phyloP scores from a whole-genome alignment of 2,797 vertebrate species.

The Neomorphus geoffroyi region DNA sequence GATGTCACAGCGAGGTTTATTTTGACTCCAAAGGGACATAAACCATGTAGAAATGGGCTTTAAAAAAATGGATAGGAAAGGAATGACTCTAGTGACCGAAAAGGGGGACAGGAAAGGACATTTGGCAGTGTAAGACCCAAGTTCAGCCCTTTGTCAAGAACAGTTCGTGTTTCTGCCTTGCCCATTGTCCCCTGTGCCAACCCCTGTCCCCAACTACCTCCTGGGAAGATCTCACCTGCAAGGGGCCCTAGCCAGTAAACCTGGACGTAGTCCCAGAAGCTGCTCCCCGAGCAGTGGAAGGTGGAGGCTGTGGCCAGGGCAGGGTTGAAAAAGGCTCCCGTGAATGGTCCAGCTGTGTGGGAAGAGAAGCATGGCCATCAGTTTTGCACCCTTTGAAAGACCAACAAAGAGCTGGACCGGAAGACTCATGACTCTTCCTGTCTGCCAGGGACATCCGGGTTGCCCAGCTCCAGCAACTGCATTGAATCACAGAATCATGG shows the following conservation, averaged over 20 bases:
- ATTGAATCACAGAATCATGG: too few species aligned
- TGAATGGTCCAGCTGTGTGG: slow-evolving; percentile 79
- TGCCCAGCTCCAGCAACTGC: neutral
- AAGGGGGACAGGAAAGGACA: neutral
- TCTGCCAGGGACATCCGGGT: neutral
- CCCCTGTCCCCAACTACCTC: neutral
- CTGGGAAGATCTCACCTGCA: slow-evolving; percentile 71
- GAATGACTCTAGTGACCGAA: neutral
- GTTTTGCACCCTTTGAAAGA: neutral
- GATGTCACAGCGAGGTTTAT: neutral
- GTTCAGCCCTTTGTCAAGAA: neutral
- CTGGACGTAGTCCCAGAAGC: slow-evolving; percentile 76
- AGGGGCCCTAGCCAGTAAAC: slow-evolving; percentile 91
- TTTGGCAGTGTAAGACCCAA: neutral
- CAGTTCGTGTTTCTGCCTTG: neutral
- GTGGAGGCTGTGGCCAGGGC: slow-evolving; percentile 83
- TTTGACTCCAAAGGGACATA: neutral
- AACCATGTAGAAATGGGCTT: neutral
- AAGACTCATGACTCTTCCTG: neutral
- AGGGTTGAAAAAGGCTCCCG: slow-evolving; percentile 88
- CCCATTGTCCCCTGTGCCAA: neutral
- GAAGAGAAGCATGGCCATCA: neutral
- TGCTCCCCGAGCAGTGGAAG: slow-evolving; percentile 87
- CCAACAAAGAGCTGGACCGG: neutral
- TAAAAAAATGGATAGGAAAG: neutral